Base-by-base conservation (phyloP, 2,113 vertebrate genomes). In the Lutjanus erythropterus region DNA sequence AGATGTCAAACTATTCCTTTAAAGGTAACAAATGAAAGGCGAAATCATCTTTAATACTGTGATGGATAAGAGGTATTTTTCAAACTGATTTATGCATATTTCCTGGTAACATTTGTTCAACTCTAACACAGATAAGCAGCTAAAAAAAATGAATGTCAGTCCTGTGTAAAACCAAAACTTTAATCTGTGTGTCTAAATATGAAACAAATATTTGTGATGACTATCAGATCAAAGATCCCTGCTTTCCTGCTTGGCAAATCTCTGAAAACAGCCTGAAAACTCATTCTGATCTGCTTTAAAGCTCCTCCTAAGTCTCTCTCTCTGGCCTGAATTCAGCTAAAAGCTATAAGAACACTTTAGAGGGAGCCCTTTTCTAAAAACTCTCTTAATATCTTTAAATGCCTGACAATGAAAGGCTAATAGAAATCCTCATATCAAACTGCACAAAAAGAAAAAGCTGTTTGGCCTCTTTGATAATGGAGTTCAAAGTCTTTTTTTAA, bases 181-280 rank as follows among this genome's bases (percentile, higher is more conserved):
- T 52, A 70, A 71, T 82, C 69, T 59, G 35, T 19, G 56, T 53
- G 44, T 52, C 37, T 18, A 21, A 62, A 68, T 1, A 12, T 70
- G 8, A 31, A 74, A 62, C 66, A 76, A 84, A 88, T 66, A 77
- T 80, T 84, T 79, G 50, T 49, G 33, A 44, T 29, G 66, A 55
- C 61, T 59, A 56, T 71, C 62, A 81, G 73, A 70, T 85, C 41
- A 55, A 80, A 64, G 42, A 60, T 75, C n/a, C 56, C 81, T 39
- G 7, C 72, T 44, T 81, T 75, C n/a, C 75, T 60, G 37, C 62
- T 46, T 59, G 31, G 44, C 35, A 81, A 59, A 64, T 72, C 77
- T 81, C 39, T 65, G 74, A 73, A 89, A 85, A 83, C 75, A 66
- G 74, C 75, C 71, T 52, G 72, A 44, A 81, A 89, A 83, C 73